Conservation (phyloP, 2,888 invertebrate genomes). For the Tenthredo mesomela region DNA sequence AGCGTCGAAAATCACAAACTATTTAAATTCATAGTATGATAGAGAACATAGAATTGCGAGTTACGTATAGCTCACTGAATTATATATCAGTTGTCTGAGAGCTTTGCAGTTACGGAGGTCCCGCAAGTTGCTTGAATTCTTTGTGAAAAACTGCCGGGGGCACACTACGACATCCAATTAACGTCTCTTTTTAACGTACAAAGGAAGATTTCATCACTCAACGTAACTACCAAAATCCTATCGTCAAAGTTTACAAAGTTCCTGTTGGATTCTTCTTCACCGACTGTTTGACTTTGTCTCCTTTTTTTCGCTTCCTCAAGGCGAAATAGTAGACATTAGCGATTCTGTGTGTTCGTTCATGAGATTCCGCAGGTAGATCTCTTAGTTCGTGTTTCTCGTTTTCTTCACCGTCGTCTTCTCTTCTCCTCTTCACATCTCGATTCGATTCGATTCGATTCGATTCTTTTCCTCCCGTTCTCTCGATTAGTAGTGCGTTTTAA, state of each 20-base stretch:
- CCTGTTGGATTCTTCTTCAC: constrained; percentile 3
- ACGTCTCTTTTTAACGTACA: constrained; percentile 4
- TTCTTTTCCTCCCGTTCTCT: constrained; percentile 45
- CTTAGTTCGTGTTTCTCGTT: constrained; percentile 27
- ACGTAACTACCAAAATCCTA: constrained; percentile 19
- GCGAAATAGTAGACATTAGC: constrained; percentile 49
- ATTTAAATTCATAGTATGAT: not conserved
- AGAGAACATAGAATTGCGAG: not conserved
- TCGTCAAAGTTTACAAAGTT: constrained; percentile 27
- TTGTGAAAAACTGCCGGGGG: not conserved
- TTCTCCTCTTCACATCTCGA: not conserved
- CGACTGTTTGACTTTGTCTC: constrained; percentile 30
- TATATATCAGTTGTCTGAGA: not conserved
- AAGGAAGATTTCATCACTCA: constrained; percentile 9
- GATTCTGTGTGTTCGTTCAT: constrained; percentile 47
- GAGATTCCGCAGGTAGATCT: constrained; percentile 44
- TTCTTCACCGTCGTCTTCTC: not conserved
- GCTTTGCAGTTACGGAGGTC: not conserved
- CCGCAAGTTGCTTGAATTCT: not conserved
- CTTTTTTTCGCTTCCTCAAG: constrained; percentile 1
- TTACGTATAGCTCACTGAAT: not conserved
- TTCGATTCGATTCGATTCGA: constrained; percentile 46
- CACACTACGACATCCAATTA: constrained; percentile 12
- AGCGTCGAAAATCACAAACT: constrained; percentile 26
- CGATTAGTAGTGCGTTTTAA: constrained; percentile 43